Percentiles rank a stretch among this genome's conserved stretches.
These are phyloP conservation scores for Augochlorella aurata DNA, from an alignment of 2,888 invertebrate species.

Conservation along the genomic window DNA sequence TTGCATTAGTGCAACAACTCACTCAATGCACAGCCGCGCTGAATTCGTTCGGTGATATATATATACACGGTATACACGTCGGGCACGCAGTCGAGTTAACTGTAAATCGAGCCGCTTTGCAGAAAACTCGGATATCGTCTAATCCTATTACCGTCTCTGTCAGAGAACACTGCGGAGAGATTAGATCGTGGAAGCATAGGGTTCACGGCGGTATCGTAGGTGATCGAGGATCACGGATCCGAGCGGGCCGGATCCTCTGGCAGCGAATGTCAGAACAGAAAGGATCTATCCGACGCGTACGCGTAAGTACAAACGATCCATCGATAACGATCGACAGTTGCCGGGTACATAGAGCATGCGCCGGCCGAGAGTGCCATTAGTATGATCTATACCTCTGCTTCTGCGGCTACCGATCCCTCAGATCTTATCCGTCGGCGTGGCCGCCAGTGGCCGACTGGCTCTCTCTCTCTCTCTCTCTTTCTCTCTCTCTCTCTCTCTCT, in stretches of 20 bases:
- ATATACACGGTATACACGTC: too few species aligned
- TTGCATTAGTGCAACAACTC: background rate
- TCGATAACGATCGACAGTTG: slow-evolving; percentile 62
- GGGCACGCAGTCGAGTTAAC: background rate
- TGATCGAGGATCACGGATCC: slow-evolving; percentile 5
- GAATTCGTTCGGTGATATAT: background rate
- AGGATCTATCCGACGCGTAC: slow-evolving; percentile 14
- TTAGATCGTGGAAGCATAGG: background rate
- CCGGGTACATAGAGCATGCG: slow-evolving; percentile 32
- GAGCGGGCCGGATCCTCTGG: background rate
- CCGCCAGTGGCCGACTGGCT: slow-evolving; percentile 10
- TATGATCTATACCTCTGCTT: slow-evolving; percentile 80
- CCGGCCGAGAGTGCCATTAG: slow-evolving; percentile 74
- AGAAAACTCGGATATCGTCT: slow-evolving; percentile 9
- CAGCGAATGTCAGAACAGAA: slow-evolving; percentile 22
- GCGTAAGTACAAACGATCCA: slow-evolving; percentile 44
- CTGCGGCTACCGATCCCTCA: slow-evolving; percentile 76
- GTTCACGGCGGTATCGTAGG: slow-evolving; percentile 15
- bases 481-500: slow-evolving; percentile 12
- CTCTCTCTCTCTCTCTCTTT: background rate
- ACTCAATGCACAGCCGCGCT: background rate
- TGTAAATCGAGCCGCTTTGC: background rate
- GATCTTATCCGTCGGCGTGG: slow-evolving; percentile 69
- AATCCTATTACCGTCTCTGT: slow-evolving; percentile 24
- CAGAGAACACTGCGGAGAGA: background rate